Conservation (phyloP, 2,888 invertebrate species). For the Iphiclides podalirius region DNA sequence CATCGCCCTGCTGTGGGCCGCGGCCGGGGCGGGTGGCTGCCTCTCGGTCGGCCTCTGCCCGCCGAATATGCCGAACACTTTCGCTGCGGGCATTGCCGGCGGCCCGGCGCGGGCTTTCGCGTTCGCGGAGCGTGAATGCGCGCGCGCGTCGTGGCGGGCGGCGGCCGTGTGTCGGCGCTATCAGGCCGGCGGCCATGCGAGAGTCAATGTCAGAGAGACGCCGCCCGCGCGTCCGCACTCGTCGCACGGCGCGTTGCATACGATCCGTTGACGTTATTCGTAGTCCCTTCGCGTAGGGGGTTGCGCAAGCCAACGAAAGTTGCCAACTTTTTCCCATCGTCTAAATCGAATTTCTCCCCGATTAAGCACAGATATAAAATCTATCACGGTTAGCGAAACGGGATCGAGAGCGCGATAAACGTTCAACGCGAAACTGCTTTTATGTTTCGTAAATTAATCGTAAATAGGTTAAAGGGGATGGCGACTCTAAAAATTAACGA, state of each 20-base stretch:
- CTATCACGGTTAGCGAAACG: conserved; percentile 14
- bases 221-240: conserved; percentile 48
- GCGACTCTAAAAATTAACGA: conserved; percentile 45
- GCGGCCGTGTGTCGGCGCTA: conserved; percentile 65
- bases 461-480: conserved; percentile 45
- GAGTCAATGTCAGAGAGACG: conserved; percentile 71
- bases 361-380: conserved; percentile 4
- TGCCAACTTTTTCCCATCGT: background rate
- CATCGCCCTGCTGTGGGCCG: conserved; percentile 59
- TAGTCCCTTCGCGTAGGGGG: background rate
- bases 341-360: background rate
- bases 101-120: conserved; percentile 53
- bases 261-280: conserved; percentile 18
- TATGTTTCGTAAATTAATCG: conserved; percentile 31
- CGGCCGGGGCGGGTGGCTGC: conserved; percentile 51
- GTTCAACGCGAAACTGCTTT: conserved; percentile 6
- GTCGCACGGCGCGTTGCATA: background rate
- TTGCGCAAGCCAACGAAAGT: conserved; percentile 12
- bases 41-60: conserved; percentile 76
- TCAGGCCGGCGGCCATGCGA: conserved; percentile 62
- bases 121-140: conserved; percentile 66
- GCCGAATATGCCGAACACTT: conserved; percentile 78
- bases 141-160: conserved; percentile 72
- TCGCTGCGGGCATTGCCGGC: conserved; percentile 78
- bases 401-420: background rate